Evolutionary conservation across 1,140 invertebrate species (phyloP).

Genomic region (Aethina tumida): DNA sequence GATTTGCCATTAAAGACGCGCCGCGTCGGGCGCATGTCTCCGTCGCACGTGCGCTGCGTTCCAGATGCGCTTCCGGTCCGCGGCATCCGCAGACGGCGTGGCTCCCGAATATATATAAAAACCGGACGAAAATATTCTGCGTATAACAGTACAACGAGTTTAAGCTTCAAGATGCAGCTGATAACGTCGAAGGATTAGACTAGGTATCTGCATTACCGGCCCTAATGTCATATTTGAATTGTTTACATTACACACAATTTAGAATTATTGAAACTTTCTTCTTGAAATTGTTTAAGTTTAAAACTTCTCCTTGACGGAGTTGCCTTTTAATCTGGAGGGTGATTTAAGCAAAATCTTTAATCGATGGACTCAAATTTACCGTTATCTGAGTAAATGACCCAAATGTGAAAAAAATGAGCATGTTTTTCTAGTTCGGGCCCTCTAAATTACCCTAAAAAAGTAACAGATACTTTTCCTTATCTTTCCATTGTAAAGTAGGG

Average conservation of each 20-base stretch:
- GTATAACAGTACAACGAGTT: conserved; percentile 5
- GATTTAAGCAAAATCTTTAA: too few relatives aligned
- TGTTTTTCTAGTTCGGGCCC: too few relatives aligned
- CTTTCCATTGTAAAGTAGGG: too few relatives aligned
- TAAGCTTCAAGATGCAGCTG: neutral
- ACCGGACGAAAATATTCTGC: neutral
- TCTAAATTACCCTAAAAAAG: too few relatives aligned
- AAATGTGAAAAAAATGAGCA: too few relatives aligned
- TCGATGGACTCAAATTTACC: too few relatives aligned
- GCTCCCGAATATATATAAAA: conserved; percentile 1
- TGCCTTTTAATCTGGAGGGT: too few relatives aligned
- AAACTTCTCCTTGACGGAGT: too few relatives aligned
- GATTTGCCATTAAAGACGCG: conserved; percentile 30
- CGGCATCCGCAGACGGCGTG: conserved; percentile 16
- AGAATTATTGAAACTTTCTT: neutral
- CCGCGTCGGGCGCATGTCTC: conserved; percentile 19
- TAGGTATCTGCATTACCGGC: neutral
- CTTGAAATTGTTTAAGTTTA: too few relatives aligned
- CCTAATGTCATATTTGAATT: neutral
- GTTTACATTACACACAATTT: neutral
- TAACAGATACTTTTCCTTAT: too few relatives aligned
- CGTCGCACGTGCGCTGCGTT: conserved; percentile 25
- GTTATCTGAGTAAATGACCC: too few relatives aligned
- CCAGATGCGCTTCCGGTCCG: conserved; percentile 8
- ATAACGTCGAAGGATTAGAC: neutral